Base-by-base conservation (phyloP, 2,888 invertebrate genomes). In the Barypeithes pellucidus region DNA sequence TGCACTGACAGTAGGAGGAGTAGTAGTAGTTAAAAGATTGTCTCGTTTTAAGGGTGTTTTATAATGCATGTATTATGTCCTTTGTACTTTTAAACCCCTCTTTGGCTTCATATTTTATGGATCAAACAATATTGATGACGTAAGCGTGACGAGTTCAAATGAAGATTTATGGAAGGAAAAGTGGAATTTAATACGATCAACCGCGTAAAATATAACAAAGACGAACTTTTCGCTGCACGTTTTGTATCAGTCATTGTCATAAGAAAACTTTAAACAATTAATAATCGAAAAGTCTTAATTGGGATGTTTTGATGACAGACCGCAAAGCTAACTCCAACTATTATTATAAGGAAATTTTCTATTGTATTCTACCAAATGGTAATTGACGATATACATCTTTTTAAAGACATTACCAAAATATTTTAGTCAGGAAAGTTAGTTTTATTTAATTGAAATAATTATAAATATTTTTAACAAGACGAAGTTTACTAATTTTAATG, bases 81-180 rank as follows among this genome's bases (percentile, higher is more conserved):
- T 45, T 16, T 45, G 43, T 45, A 45, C 16, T 45, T 45, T 39
- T 14, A n/a, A 43, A 14, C 12, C 43, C 43, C 43, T 14, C 5
- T 12, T 43, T 47, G 1, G 20, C 9, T 47, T 20, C 5, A 11
- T 47, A 47, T 20, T 47, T 47, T 22, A 20, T 47, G 41, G 43
- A 61, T 39, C 39, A 61, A 61, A 61, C 43, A 33, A 47, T 60
- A 60, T n/a, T 67, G 60, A 60, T 50, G 67, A 67, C 71, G 59
- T 18, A 59, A 63, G 52, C 65, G 65, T 71, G 70, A 62, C 54
- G 60, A 41, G 60, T 24, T 72, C 61, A 75, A 77, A 77, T 77
- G 72, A 75, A 78, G 77, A 79, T 77, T 77, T 75, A 79, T 79
- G 74, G 65, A 52, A 59, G 68, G 54, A 70, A 71, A 75, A 77